Conservation (phyloP, 2,797 vertebrate species). For the Poliocrania exsul region DNA sequence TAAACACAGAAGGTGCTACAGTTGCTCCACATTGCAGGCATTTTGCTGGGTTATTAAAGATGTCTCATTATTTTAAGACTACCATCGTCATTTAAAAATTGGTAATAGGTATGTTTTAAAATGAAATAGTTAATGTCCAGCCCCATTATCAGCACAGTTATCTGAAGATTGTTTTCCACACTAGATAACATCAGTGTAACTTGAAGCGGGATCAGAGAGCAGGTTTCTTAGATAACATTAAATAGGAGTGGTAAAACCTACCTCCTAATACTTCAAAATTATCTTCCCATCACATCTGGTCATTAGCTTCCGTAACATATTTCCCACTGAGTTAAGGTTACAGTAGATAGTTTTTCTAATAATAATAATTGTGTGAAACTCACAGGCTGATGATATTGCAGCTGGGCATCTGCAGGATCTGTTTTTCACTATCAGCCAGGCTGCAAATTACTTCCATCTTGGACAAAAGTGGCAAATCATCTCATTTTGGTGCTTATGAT, state of each 20-base stretch:
- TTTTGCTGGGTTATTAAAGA: neutral
- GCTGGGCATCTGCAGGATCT: neutral
- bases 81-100: neutral
- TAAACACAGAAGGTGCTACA: neutral
- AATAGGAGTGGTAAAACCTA: neutral
- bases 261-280: conserved; percentile 8
- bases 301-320: conserved; percentile 1
- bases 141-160: neutral
- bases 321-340: neutral
- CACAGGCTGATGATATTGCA: neutral
- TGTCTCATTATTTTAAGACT: neutral
- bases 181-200: neutral
- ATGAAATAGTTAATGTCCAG: neutral
- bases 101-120: neutral
- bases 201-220: neutral
- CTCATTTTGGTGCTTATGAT: conserved; percentile 31
- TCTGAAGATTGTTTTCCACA: neutral
- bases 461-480: conserved; percentile 38
- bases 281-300: neutral
- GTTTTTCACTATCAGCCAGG: conserved; percentile 22
- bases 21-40: neutral
- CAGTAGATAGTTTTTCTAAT: neutral
- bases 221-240: neutral
- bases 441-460: conserved; percentile 46
- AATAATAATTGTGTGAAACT: neutral